phyloP scores from a whole-genome alignment of 1,140 invertebrate species.

The Micrasema minimum region DNA sequence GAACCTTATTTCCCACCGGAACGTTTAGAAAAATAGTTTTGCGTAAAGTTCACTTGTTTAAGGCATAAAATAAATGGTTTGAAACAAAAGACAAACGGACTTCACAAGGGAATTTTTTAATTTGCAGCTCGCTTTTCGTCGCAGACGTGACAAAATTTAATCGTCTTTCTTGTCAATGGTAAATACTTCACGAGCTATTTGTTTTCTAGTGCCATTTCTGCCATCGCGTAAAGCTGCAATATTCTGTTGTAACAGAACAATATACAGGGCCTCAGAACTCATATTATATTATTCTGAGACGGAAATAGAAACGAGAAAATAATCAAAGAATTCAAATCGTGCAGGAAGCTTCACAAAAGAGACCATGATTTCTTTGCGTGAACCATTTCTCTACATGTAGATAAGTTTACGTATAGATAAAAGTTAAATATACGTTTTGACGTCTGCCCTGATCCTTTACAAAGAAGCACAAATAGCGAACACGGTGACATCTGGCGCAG shows the following conservation, averaged over 20 bases:
- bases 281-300: constrained; percentile 1
- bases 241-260: neutral
- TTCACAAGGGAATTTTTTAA: too few species aligned
- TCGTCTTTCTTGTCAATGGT: too few species aligned
- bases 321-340: constrained; percentile 32
- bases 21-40: too few species aligned
- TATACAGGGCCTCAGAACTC: constrained; percentile 3
- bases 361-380: constrained; percentile 24
- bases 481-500: constrained; percentile 40
- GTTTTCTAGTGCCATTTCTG: too few species aligned
- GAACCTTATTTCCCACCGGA: too few species aligned
- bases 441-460: constrained; percentile 19
- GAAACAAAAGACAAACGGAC: too few species aligned
- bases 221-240: too few species aligned
- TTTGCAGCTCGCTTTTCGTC: too few species aligned
- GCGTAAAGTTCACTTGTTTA: too few species aligned
- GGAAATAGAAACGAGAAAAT: constrained; percentile 23
- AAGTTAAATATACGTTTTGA: constrained; percentile 28
- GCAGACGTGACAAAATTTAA: too few species aligned
- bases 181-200: too few species aligned
- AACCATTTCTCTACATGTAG: constrained; percentile 10
- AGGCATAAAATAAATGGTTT: too few species aligned
- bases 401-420: neutral
- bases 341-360: constrained; percentile 30
- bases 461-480: constrained; percentile 36